These are phyloP conservation scores for Scylla paramamosain DNA, from an alignment of 1,140 invertebrate genomes.

Conservation along the genomic window DNA sequence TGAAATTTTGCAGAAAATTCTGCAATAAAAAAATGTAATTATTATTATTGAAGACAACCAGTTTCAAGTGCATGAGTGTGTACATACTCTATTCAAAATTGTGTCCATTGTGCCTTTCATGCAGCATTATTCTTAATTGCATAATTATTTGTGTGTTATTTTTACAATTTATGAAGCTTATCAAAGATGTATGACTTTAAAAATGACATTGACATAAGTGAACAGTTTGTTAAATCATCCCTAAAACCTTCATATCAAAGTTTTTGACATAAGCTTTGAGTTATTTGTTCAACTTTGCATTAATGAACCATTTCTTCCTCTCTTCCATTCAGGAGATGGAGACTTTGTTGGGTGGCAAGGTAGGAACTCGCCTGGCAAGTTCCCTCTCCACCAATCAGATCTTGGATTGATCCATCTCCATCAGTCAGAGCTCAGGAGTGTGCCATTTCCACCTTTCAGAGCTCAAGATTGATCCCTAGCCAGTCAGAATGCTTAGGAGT, in stretches of 20 bases:
- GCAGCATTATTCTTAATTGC: conserved; percentile 25
- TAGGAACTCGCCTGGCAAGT: conserved; percentile 81
- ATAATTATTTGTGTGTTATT: neutral
- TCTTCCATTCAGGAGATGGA: conserved; percentile 85
- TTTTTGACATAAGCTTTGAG: conserved; percentile 71
- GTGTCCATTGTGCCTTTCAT: conserved; percentile 48
- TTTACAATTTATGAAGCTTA: neutral
- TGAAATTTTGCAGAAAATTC: neutral
- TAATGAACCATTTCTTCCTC: conserved; percentile 78
- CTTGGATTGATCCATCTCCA: conserved; percentile 76
- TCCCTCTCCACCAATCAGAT: conserved; percentile 77
- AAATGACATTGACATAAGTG: conserved; percentile 14
- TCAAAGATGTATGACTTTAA: neutral
- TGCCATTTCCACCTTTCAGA: conserved; percentile 73
- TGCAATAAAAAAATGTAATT: neutral
- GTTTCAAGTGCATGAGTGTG: conserved; percentile 55
- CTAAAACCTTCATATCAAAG: conserved; percentile 58
- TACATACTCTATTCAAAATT: conserved; percentile 59
- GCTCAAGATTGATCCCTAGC: conserved; percentile 67
- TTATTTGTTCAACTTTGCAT: conserved; percentile 77
- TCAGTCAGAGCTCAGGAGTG: conserved; percentile 74
- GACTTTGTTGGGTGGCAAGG: conserved; percentile 92
- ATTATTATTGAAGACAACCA: neutral
- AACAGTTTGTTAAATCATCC: neutral
- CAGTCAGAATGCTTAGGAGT: conserved; percentile 68